Evolutionary conservation across 1,140 invertebrate genomes (phyloP).

Genomic region (Hetaerina americana): DNA sequence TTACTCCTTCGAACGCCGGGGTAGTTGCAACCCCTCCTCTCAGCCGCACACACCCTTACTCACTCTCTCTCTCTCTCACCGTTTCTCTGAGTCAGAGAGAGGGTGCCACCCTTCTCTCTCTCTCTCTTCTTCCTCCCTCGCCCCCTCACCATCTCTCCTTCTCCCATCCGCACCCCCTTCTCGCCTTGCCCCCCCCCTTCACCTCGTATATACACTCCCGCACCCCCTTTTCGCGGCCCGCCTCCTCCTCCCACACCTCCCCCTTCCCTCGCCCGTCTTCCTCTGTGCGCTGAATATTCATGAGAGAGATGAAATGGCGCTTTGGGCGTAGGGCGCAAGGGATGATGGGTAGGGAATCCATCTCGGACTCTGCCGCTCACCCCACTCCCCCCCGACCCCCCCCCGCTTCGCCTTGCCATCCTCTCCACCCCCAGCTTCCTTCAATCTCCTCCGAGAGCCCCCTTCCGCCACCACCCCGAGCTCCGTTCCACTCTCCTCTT

Average conservation of each 20-base stretch:
- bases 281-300: constrained; percentile 10
- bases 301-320: constrained; percentile 7
- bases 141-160: too few relatives aligned
- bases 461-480: too few relatives aligned
- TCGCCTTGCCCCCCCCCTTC: too few relatives aligned
- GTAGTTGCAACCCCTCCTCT: not conserved
- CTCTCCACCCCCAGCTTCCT: not conserved
- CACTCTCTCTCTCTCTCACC: too few relatives aligned
- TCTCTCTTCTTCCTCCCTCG: constrained; percentile 3
- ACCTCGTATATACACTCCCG: too few relatives aligned
- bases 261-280: not conserved
- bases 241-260: not conserved
- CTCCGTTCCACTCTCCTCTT: too few relatives aligned
- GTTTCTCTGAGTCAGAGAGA: not conserved
- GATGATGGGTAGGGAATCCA: not conserved
- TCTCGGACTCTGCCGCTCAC: not conserved
- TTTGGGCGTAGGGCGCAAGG: not conserved
- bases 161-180: too few relatives aligned
- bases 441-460: not conserved
- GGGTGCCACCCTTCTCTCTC: too few relatives aligned
- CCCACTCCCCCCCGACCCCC: not conserved
- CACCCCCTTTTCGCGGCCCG: not conserved
- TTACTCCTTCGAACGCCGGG: not conserved
- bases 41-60: too few relatives aligned
- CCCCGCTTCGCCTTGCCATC: not conserved